A percentile compares a stretch with the other conserved stretches of the same genome.
phyloP scores from a whole-genome alignment of 2,888 invertebrate species.

The Laspeyria flexula region DNA sequence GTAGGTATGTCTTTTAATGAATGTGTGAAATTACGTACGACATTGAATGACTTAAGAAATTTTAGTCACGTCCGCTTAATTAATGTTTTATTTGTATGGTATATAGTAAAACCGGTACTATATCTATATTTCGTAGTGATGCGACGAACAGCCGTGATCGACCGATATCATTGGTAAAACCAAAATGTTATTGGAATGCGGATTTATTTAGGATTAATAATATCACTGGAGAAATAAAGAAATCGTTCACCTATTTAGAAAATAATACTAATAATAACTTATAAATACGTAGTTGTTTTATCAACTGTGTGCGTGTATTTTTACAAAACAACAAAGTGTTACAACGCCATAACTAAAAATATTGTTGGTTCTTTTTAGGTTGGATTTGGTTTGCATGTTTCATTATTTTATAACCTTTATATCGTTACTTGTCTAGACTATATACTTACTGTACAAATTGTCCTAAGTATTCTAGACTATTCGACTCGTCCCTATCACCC shows the following conservation, averaged over 20 bases:
- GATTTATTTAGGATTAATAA: constrained; percentile 28
- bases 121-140: constrained; percentile 26
- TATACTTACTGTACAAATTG: too few species aligned
- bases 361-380: too few species aligned
- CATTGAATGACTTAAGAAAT: constrained; percentile 15
- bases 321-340: too few species aligned
- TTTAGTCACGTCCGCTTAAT: constrained; percentile 15
- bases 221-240: constrained; percentile 25
- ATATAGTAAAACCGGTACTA: constrained; percentile 40
- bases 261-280: too few species aligned
- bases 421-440: too few species aligned
- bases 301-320: too few species aligned
- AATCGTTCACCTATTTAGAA: constrained; percentile 26
- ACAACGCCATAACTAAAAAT: too few species aligned
- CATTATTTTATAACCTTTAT: too few species aligned
- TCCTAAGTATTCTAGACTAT: too few species aligned
- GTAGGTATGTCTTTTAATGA: neutral
- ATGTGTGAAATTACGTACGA: constrained; percentile 1
- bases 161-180: constrained; percentile 35
- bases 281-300: too few species aligned
- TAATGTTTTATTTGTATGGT: constrained; percentile 21
- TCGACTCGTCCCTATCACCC: too few species aligned
- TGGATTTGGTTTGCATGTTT: too few species aligned
- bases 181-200: constrained; percentile 49
- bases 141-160: constrained; percentile 8